Percentiles rank a stretch among this genome's conserved stretches.
Conservation (phyloP, 2,888 invertebrate genomes). For the Leucozona laternaria region DNA sequence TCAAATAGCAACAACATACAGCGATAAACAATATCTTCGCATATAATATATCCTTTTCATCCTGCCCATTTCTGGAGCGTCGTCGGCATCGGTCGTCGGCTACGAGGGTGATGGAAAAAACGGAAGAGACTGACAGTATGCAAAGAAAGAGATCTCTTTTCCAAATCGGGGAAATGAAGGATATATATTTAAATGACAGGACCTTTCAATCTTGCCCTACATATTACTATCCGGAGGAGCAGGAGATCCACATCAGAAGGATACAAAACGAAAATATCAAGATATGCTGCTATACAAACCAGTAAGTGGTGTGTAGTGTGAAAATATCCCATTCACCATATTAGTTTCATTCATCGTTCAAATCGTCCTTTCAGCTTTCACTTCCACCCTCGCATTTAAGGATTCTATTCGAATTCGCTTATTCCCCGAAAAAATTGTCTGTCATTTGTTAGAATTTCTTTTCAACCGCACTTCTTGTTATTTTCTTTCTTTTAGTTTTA, state of each 20-base stretch:
- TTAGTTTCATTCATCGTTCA: conserved; percentile 65
- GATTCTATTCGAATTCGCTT: conserved; percentile 17
- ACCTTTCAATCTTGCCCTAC: conserved; percentile 72
- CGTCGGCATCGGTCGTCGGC: no score
- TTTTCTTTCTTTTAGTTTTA: no score
- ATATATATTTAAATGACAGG: conserved; percentile 76
- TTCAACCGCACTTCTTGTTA: conserved; percentile 53
- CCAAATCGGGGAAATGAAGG: conserved; percentile 74
- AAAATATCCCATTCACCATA: conserved; percentile 71
- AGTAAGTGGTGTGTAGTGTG: conserved; percentile 69
- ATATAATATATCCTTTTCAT: conserved; percentile 70
- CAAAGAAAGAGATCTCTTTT: conserved; percentile 68
- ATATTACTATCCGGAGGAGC: neutral
- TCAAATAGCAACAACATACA: conserved; percentile 46
- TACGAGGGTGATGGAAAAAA: neutral
- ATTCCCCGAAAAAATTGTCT: conserved; percentile 57
- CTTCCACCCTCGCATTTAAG: conserved; percentile 44
- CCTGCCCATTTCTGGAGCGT: conserved; percentile 51
- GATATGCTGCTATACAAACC: conserved; percentile 22
- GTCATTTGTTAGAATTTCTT: conserved; percentile 71
- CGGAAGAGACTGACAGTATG: conserved; percentile 29
- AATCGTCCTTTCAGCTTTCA: neutral
- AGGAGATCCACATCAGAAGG: neutral
- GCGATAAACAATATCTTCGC: conserved; percentile 70
- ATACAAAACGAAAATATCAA: conserved; percentile 29